These are phyloP conservation scores for Anoplophora glabripennis DNA, from an alignment of 1,140 invertebrate genomes.

Conservation along the genomic window DNA sequence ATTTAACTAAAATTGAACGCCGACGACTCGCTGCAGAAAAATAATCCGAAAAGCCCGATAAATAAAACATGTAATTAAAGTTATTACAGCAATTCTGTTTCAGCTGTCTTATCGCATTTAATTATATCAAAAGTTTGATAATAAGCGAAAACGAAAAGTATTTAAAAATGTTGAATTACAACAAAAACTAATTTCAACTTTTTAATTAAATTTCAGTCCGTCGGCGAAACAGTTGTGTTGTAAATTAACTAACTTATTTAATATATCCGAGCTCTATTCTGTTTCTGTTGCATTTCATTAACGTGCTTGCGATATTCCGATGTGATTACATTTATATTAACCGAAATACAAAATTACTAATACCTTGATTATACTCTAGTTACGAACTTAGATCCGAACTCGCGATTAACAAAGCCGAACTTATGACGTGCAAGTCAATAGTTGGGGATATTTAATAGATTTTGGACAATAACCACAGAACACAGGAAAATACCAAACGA, in stretches of 20 bases:
- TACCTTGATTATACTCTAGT: neutral
- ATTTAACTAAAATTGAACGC: no score
- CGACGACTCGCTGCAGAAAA: no score
- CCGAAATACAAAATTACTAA: slow-evolving; percentile 3
- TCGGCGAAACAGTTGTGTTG: slow-evolving; percentile 39
- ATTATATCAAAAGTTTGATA: no score
- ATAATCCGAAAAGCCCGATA: neutral
- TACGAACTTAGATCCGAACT: no score
- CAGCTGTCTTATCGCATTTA: neutral
- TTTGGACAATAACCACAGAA: no score
- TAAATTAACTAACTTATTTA: slow-evolving; percentile 46
- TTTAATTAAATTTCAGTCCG: slow-evolving; percentile 48
- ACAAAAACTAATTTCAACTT: slow-evolving; percentile 51
- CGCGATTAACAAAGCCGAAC: no score
- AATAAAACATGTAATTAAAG: slow-evolving; percentile 4
- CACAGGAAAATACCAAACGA: no score
- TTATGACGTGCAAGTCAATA: no score
- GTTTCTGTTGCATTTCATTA: slow-evolving; percentile 29
- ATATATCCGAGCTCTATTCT: slow-evolving; percentile 33
- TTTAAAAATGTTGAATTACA: slow-evolving; percentile 49
- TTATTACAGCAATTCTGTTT: neutral
- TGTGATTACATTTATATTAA: slow-evolving; percentile 18
- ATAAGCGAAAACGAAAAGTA: slow-evolving; percentile 26
- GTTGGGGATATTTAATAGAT: no score
- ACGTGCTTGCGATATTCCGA: slow-evolving; percentile 12